A percentile compares a stretch with the other conserved stretches of the same genome.
These are phyloP conservation scores for Chaetophractus vellerosus DNA, from an alignment of 2,797 vertebrate species.

Conservation along the genomic window DNA sequence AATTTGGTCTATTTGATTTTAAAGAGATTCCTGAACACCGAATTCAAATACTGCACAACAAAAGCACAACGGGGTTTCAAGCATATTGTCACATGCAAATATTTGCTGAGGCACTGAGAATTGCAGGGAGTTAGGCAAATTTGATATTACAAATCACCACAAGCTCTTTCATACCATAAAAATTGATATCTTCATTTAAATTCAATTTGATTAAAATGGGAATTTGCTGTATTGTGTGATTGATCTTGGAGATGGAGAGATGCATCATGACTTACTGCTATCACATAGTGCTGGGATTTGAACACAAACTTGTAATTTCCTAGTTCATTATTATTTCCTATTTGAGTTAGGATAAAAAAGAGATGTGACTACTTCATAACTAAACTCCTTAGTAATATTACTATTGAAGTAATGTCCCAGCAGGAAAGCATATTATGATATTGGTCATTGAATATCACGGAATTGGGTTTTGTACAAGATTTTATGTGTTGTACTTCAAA, in stretches of 20 bases:
- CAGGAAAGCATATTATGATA: background rate
- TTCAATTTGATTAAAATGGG: constrained; percentile 65
- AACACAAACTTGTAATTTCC: constrained; percentile 27
- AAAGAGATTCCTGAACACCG: background rate
- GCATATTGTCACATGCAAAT: constrained; percentile 16
- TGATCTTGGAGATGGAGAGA: constrained; percentile 20
- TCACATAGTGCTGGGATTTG: background rate
- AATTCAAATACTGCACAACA: background rate
- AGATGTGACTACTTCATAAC: background rate
- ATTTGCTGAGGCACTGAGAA: constrained; percentile 46
- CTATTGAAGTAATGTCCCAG: background rate
- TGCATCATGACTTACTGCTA: background rate
- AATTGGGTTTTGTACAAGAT: background rate
- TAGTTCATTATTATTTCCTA: constrained; percentile 56
- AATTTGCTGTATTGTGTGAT: constrained; percentile 14
- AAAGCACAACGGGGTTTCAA: background rate
- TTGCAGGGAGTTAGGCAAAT: constrained; percentile 3
- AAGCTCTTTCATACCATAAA: background rate
- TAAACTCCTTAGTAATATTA: constrained; percentile 22
- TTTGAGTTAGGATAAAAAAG: constrained; percentile 30
- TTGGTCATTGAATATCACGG: background rate
- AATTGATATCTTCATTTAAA: constrained; percentile 62
- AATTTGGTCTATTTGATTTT: background rate
- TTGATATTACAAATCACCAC: constrained; percentile 36
- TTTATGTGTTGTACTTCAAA: background rate